phyloP scores from a whole-genome alignment of 1,140 invertebrate genomes.

The Pomacea maculata region DNA sequence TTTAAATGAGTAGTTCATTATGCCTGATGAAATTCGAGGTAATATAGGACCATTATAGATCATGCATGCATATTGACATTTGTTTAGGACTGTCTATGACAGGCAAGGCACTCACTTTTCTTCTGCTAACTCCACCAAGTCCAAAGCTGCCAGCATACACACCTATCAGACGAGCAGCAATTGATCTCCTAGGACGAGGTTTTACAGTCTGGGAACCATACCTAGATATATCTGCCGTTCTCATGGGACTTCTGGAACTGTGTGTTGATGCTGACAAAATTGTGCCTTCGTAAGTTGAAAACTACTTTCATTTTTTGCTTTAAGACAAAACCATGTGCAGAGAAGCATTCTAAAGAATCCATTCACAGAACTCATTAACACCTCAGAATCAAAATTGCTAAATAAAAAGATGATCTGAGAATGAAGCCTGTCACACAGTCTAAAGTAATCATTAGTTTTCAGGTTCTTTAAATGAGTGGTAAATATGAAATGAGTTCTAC shows the following conservation, averaged over 20 bases:
- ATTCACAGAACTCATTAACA: too few relatives aligned
- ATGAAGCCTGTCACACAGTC: too few relatives aligned
- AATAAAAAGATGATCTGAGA: too few relatives aligned
- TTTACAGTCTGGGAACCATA: slow-evolving; percentile 99
- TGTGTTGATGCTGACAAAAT: slow-evolving; percentile 93
- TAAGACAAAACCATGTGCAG: too few relatives aligned
- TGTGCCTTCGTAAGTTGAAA: slow-evolving; percentile 76
- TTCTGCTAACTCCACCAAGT: slow-evolving; percentile 87
- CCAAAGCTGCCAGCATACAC: slow-evolving; percentile 87
- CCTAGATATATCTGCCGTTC: slow-evolving; percentile 90
- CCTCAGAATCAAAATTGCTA: too few relatives aligned
- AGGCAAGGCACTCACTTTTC: slow-evolving; percentile 89
- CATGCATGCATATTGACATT: background rate
- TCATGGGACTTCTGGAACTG: slow-evolving; percentile 90
- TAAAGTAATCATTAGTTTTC: too few relatives aligned
- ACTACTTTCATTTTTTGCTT: background rate
- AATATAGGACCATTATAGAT: too few relatives aligned
- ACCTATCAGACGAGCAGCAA: slow-evolving; percentile 89
- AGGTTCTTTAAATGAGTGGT: too few relatives aligned
- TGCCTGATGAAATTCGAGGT: too few relatives aligned
- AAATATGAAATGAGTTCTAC: background rate
- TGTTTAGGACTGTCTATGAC: slow-evolving; percentile 19
- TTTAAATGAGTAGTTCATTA: too few relatives aligned
- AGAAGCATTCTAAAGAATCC: too few relatives aligned
- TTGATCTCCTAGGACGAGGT: slow-evolving; percentile 90